phyloP scores from a whole-genome alignment of 1,140 invertebrate species.

The Aphidius gifuensis region DNA sequence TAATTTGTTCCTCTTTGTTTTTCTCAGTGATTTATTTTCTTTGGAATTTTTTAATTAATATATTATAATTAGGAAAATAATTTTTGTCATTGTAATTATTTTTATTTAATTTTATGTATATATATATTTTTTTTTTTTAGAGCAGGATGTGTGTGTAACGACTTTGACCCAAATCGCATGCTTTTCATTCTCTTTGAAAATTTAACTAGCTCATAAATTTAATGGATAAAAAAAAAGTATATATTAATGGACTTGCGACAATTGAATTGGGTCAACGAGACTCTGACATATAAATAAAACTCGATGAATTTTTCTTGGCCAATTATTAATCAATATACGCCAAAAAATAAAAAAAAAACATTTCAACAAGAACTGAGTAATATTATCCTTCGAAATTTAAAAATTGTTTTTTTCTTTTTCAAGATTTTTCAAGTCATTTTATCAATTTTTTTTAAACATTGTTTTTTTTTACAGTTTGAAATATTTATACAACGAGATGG shows the following conservation, averaged over 20 bases:
- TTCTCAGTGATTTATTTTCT: not conserved
- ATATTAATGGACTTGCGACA: constrained; percentile 8
- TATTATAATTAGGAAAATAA: too few relatives aligned
- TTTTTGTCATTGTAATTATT: not conserved
- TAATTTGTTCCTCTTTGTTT: constrained; percentile 18
- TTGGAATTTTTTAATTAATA: not conserved
- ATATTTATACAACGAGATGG: too few relatives aligned
- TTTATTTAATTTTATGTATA: not conserved
- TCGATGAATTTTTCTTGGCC: not conserved
- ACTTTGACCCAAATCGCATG: constrained; percentile 11
- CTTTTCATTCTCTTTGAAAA: not conserved
- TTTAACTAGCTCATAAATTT: not conserved
- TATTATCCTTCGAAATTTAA: too few relatives aligned
- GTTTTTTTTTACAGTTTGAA: too few relatives aligned
- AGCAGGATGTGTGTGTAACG: not conserved
- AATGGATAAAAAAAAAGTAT: constrained; percentile 9
- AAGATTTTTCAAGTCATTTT: too few relatives aligned
- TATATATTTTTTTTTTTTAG: not conserved
- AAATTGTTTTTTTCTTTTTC: too few relatives aligned
- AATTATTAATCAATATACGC: too few relatives aligned
- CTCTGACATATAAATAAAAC: not conserved
- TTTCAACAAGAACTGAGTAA: too few relatives aligned
- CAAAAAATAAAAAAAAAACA: too few relatives aligned
- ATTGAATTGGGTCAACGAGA: constrained; percentile 1
- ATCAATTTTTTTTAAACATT: too few relatives aligned